Evolutionary conservation across 2,113 vertebrate genomes (phyloP), one percentile per base, ranked within the genome.

Genomic region (Lepus americanus): DNA sequence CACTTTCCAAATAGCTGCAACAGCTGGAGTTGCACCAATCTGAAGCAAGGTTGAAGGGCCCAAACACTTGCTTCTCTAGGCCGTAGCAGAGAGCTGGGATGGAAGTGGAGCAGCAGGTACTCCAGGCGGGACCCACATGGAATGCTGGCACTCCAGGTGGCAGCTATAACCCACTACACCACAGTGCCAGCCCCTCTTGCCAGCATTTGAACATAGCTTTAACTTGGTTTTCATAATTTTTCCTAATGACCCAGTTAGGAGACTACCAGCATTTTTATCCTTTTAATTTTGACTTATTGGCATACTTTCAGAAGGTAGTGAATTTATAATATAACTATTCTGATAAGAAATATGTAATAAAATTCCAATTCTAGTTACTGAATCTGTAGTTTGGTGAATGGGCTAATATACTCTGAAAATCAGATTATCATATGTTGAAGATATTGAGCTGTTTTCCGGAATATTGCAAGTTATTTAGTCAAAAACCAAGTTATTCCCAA

Each of bases 401-500:
- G 12, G n/a, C 70, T 90, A 27, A 89, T 76, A 51, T 55, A 3
- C 29, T 89, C 51, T 13, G 81, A 61, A 93, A 83, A 72, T 82
- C 36, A 79, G 29, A 44, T 31, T 49, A 49, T 44, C 44, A 31
- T 80, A 90, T n/a, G 7, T 59, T 77, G 55, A 49, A 85, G 70
- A 9, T 51, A 93, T 59, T 79, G 14, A 70, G 53, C 64, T 78
- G 23, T 51, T 82, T 91, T 82, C 72, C 44, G 84, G 63, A 90
- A 89, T 31, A 33, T 7, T 69, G 11, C 9, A 44, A 44, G 39
- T 44, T 44, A 44, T 66, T 70, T 81, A 81, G 14, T 72, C n/a
- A 22, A 59, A 83, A 82, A n/a, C 12, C 63, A 87, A 79, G 72
- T 72, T 90, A 89, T 66, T 80, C 70, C 66, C 36, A 66, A 90